Base-by-base conservation (phyloP, 92 coral and sea anemone species). In the Actinernus sp. region DNA sequence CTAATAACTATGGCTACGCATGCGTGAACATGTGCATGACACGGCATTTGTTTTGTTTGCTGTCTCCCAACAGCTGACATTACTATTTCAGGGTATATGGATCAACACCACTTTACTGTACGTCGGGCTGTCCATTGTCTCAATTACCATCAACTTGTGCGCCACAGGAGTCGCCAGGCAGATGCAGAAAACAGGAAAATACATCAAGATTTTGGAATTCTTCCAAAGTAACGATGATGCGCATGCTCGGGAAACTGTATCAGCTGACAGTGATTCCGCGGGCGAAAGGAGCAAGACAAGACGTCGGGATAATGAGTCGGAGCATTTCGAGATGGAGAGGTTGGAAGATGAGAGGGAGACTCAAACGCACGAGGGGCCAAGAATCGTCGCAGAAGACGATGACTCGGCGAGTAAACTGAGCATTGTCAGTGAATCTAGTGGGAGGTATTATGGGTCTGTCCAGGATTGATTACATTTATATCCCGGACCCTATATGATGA, bases 31-130 rank as follows among this genome's bases (percentile, higher is more conserved):
- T 53, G 40, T 58, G 84, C 85, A 78, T 75, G 80, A 47, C 67
- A 16, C 68, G 25, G 33, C 36, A 26, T 77, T 60, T 68, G 69
- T 63, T 68, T 54, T 78, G 61, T 58, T 61, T 56, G 14, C 52
- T 8, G 5, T 45, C 17, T 45, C 22, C 52, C 52, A 8, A 45
- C 52, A 89, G 96, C 85, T 76, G 84, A 68, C 85, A 47, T 81
- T 88, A 77, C 50, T 88, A 75, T 92, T 87, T 87, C 97, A 92
- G 98, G 89, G 94, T 40, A 86, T 92, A 25, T 89, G 94, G 88
- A 76, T 92, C 70, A 85, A 92, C 76, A 87, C 89, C 3, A 89
- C 86, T 16, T 56, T 92, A 3, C 81, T 92, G 25, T 92, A 92
- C 45, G 68, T 89, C 20, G 98, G 96, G 23, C 62, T 92, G 21